Base-by-base conservation (phyloP, 2,797 vertebrate species). In the Propithecus deckenii region DNA sequence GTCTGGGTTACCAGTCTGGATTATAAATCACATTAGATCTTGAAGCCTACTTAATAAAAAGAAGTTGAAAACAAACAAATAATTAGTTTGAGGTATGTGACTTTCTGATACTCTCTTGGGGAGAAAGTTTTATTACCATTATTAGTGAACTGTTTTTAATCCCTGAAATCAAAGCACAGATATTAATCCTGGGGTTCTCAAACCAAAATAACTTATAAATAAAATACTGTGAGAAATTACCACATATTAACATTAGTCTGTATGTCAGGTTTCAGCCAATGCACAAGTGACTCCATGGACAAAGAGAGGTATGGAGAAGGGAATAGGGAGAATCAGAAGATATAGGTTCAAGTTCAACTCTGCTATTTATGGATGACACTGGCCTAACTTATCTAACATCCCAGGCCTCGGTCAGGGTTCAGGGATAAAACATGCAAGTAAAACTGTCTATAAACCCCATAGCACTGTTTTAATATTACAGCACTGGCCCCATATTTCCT, bases 141-240 rank as follows among this genome's bases (percentile, higher is more conserved):
- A 95, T 95, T 95, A 95, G 79, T 93, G 95, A 95, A 90, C 92
- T 94, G 89, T 94, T 96, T 97, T 97, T 96, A 97, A 96, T 97
- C 93, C 87, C 38, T 81, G 69, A 93, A 92, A 97, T 96, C 95
- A 96, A 97, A 95, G 89, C 87, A 76, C 35, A 83, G 71, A 75
- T 91, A 65, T 96, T 94, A 95, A 92, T 72, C 67, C 89, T 79
- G 83, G 55, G 85, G 59, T 96, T 97, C 89, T 96, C 41, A 89
- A 98, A 94, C 93, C 48, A 91, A 91, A 97, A 97, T 89, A 96
- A 90, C 65, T n/a, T 55, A 97, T 69, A 96, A 95, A 96, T 87
- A 86, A 97, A 94, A 86, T 74, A 93, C 65, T 95, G 46, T 97
- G 67, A 94, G 94, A 94, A 96, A 88, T 0, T 43, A 35, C n/a